A percentile compares a stretch with the other conserved stretches of the same genome.
Evolutionary conservation across 2,888 invertebrate species (phyloP).

Genomic region (Tetragnatha montana): DNA sequence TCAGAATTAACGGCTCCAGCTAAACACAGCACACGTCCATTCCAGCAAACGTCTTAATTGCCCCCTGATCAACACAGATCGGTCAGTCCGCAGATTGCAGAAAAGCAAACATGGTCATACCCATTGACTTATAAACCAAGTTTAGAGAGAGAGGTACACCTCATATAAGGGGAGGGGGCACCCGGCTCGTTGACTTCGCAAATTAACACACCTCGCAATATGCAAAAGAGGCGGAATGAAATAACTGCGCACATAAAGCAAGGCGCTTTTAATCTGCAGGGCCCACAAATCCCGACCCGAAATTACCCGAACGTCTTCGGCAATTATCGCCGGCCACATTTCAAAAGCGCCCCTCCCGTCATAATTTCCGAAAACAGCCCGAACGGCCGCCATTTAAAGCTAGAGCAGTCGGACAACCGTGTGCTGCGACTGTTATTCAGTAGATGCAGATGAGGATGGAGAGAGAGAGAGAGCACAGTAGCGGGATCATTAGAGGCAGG

Average conservation of each 20-base stretch:
- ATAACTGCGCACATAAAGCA: not conserved
- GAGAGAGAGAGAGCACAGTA: conserved; percentile 60
- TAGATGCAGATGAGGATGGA: conserved; percentile 68
- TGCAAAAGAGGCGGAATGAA: not conserved
- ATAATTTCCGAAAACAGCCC: not conserved
- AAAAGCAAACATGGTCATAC: not conserved
- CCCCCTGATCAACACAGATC: too few relatives aligned
- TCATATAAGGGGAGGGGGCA: not conserved
- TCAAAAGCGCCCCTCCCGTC: not conserved
- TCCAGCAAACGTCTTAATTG: too few relatives aligned
- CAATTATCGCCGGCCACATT: not conserved
- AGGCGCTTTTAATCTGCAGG: not conserved
- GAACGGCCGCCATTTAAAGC: not conserved
- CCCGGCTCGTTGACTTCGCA: not conserved
- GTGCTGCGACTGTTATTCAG: conserved; percentile 45
- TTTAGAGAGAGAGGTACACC: not conserved
- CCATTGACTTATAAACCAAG: too few relatives aligned
- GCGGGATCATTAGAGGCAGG: conserved; percentile 70
- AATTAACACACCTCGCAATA: not conserved
- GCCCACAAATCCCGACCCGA: not conserved
- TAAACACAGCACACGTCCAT: too few relatives aligned
- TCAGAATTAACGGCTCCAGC: too few relatives aligned
- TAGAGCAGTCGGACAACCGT: conserved; percentile 26
- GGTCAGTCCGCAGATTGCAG: not conserved
- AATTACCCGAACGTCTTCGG: not conserved